Conservation (phyloP, 2,797 vertebrate genomes). For the Melanotaenia maccullochi region DNA sequence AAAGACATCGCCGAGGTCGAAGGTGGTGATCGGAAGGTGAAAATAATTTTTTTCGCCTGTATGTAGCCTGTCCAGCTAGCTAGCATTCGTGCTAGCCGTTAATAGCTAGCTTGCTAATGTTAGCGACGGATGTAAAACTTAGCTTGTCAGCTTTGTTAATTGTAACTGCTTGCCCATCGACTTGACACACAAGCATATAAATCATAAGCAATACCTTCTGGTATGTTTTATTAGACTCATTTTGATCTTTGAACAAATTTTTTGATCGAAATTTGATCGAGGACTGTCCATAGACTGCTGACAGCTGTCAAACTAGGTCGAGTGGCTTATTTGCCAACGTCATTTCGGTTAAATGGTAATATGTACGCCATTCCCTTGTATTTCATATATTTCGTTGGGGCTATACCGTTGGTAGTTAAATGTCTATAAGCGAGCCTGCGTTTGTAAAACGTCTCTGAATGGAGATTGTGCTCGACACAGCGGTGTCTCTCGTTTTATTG, state of each 20-base stretch:
- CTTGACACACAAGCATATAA: not conserved
- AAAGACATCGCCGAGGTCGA: conserved; percentile 79
- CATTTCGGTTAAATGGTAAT: conserved; percentile 6
- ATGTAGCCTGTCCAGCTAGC: conserved; percentile 60
- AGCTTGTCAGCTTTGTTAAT: conserved; percentile 47
- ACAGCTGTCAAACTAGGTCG: conserved; percentile 84
- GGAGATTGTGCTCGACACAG: conserved; percentile 48
- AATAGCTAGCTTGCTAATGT: conserved; percentile 66
- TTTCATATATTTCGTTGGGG: not conserved
- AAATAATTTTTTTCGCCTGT: conserved; percentile 48
- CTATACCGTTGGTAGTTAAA: not conserved
- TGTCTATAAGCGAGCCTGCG: conserved; percentile 47
- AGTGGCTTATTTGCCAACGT: conserved; percentile 39
- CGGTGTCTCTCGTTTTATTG: conserved; percentile 47
- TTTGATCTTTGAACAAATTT: not conserved
- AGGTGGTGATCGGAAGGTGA: conserved; percentile 84
- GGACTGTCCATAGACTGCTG: conserved; percentile 50
- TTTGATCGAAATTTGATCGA: conserved; percentile 14
- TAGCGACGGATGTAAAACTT: conserved; percentile 66
- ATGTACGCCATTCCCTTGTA: not conserved
- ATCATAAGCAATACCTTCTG: not conserved
- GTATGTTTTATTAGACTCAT: not conserved
- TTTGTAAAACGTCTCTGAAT: conserved; percentile 50
- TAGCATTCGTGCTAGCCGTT: conserved; percentile 72
- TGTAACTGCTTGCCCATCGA: conserved; percentile 19